Conservation (phyloP, 2,113 vertebrate genomes). For the Fulmarus glacialis region DNA sequence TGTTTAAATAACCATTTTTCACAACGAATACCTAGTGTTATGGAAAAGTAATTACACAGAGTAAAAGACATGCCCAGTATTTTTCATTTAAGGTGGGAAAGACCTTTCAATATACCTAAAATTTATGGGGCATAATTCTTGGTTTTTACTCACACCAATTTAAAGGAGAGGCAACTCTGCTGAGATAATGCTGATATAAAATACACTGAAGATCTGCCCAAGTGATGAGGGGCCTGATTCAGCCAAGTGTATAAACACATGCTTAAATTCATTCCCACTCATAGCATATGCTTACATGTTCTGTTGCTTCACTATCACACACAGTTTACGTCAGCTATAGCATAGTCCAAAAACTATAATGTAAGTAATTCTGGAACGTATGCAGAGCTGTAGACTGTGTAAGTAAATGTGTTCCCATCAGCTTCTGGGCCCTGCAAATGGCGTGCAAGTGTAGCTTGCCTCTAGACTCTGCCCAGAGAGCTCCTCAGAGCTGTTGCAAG, state of each 20-base stretch:
- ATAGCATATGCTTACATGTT: not conserved
- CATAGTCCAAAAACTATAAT: not conserved
- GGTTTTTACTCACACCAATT: not conserved
- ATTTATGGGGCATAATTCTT: not conserved
- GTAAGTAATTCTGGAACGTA: not conserved
- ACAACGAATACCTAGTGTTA: not conserved
- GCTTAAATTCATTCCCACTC: not conserved
- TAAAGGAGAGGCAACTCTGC: not conserved
- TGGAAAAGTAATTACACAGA: not conserved
- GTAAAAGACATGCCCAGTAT: not conserved
- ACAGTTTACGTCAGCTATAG: not conserved
- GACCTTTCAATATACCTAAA: not conserved
- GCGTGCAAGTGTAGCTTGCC: not conserved
- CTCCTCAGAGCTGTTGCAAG: not conserved
- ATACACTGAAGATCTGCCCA: not conserved
- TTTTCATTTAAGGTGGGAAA: not conserved
- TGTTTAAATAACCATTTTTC: not conserved
- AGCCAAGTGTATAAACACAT: not conserved
- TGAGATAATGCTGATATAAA: not conserved
- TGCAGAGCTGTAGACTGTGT: not conserved
- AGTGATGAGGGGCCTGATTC: not conserved
- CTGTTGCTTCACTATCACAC: not conserved
- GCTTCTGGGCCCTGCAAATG: not conserved
- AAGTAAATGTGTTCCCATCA: not conserved
- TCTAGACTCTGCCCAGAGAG: not conserved